Evolutionary conservation across 2,888 invertebrate genomes (phyloP), one percentile per base, ranked within the genome.

Genomic region (Drosophila subsilvestris): DNA sequence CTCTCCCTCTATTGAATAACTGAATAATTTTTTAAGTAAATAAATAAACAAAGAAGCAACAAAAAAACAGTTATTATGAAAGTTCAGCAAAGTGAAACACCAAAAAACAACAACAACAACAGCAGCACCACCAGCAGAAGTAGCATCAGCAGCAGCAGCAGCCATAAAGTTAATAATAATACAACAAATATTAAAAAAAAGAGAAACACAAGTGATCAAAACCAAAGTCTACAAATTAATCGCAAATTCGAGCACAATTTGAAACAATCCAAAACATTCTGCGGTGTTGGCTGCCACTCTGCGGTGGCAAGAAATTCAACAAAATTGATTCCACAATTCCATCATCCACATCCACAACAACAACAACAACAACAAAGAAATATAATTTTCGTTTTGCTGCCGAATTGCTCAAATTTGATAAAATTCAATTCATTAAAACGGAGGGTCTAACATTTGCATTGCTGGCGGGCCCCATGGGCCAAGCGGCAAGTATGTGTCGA

Each of bases 401-500:
- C 47, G 67, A 74, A 65, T 67, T 80, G 77, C 75, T 87, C 78
- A 90, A 90, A 85, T 84, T 89, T 81, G 90, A 90, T 83, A 91
- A 90, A 83, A 90, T 90, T 90, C 89, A 90, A 88, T 84, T 90
- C 88, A 84, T 89, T 91, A 92, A 91, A 88, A 92, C 92, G 92
- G 92, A 92, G 91, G 92, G 92, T 90, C 80, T 92, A 92, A 91
- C 91, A 89, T 91, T 91, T 78, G 91, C 91, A 85, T 91, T 92
- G 91, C 91, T 92, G 90, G 92, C 92, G 90, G 92, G 92, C 91
- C 92, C 92, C 91, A 95, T 95, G 95, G 95, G 95, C 94, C 95
- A 95, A 93, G 94, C 95, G 93, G 95, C 95, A 94, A 95, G 95
- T 93, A 95, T 95, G 95, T 95, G 95, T 93, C 95, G 95, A 94